Conservation (phyloP, 1,140 invertebrate species). For the Aphelenchoides besseyi region DNA sequence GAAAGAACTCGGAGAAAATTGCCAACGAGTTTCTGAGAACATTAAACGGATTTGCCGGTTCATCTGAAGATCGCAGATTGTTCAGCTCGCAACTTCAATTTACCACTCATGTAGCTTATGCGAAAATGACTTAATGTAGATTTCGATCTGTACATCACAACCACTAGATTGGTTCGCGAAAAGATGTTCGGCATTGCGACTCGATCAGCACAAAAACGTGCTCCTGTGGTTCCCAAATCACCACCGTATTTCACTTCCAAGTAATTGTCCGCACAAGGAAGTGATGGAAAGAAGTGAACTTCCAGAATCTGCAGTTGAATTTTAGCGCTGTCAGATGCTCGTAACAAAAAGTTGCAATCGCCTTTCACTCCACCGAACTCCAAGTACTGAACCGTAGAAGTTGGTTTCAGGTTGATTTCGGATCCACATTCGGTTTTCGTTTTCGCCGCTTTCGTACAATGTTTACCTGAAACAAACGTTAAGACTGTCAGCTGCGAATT, state of each 20-base stretch:
- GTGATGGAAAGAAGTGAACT: slow-evolving; percentile 17
- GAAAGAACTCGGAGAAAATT: slow-evolving; percentile 18
- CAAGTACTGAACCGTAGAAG: background rate
- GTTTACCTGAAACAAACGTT: slow-evolving; percentile 25
- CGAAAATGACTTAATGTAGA: slow-evolving; percentile 24
- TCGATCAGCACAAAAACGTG: slow-evolving; percentile 27
- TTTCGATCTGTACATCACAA: slow-evolving; percentile 30
- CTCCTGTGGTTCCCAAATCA: slow-evolving; percentile 33
- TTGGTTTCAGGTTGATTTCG: slow-evolving; percentile 26
- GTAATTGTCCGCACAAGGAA: slow-evolving; percentile 17
- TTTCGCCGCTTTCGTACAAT: background rate
- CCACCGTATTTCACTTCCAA: slow-evolving; percentile 29
- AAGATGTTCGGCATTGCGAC: slow-evolving; percentile 12
- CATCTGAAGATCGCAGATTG: background rate
- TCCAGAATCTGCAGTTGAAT: slow-evolving; percentile 24
- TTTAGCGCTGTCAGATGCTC: background rate
- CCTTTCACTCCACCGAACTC: background rate
- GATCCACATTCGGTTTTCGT: slow-evolving; percentile 11
- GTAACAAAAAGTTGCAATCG: slow-evolving; percentile 23
- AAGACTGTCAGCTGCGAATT: slow-evolving; percentile 8
- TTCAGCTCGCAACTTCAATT: background rate
- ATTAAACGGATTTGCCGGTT: slow-evolving; percentile 1
- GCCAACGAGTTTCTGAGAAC: slow-evolving; percentile 13
- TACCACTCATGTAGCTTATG: slow-evolving; percentile 32
- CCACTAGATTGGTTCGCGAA: slow-evolving; percentile 6